Base-by-base conservation (phyloP, 2,113 vertebrate genomes). In the Tautogolabrus adspersus region DNA sequence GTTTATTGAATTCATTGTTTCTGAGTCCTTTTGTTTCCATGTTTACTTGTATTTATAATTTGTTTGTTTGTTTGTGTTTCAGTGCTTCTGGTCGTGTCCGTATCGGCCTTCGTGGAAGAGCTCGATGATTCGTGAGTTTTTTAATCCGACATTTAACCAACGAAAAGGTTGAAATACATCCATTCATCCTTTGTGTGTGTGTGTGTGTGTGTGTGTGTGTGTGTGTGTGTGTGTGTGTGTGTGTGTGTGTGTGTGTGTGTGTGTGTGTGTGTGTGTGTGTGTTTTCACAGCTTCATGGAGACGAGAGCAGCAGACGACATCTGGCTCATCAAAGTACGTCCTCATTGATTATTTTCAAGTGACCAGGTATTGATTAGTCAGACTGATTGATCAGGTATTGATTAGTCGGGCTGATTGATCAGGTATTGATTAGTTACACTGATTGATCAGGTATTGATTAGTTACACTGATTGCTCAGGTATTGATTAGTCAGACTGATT, bases 271-370 rank as follows among this genome's bases (percentile, higher is more conserved):
- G 15, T 49, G 47, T 19, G 47, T 49, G 18, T 21, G 13, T 63
- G 2, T 75, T 57, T 80, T 69, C 59, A 12, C 86, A 98, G 98
- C 73, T 99, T 99, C 94, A 95, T 95, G 90, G 95, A 97, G 21
- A 95, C 84, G 15, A 93, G 93, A 84, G 91, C 88, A 87, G 13
- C 55, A 0, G 94, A 96, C 68, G 97, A 99, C 65, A 92, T 96
- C 84, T 99, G 98, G 98, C 95, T 99, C 66, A 96, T 99, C 56
- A 93, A 98, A 92, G 97, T 99, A 89, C 92, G 61, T 51, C 6
- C 5, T 23, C 10, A 59, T 59, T 59, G 57, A 40, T 55, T 3
- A 15, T 19, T 62, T 44, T 44, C 3, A 11, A 13, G 9, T 34
- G 30, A 34, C 3, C 30, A 34, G 30, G 30, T 34, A 34, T 34